These are phyloP conservation scores for Sinonovacula constricta DNA, from an alignment of 1,140 invertebrate species.

Conservation along the genomic window DNA sequence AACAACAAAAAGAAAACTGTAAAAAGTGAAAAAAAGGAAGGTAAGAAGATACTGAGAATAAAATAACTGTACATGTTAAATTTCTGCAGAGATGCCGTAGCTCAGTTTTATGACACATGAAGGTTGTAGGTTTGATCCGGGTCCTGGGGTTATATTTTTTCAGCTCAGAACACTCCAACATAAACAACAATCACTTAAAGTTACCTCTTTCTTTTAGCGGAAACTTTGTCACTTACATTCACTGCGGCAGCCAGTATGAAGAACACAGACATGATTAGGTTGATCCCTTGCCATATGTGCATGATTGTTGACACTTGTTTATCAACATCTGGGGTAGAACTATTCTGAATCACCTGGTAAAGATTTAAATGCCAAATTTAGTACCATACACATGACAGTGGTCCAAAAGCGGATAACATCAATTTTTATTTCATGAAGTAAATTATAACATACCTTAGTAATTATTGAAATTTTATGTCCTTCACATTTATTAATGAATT, in stretches of 20 bases:
- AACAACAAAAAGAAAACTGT: no score
- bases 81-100: neutral
- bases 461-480: no score
- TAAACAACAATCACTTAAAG: neutral
- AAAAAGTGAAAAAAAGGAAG: no score
- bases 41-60: neutral
- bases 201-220: neutral
- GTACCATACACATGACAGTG: no score
- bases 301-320: conserved; percentile 27
- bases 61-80: neutral
- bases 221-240: conserved; percentile 59
- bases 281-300: conserved; percentile 60
- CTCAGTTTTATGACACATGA: neutral
- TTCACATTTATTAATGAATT: no score
- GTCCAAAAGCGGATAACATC: no score
- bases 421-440: no score
- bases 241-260: conserved; percentile 60
- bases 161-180: neutral
- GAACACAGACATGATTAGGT: conserved; percentile 62
- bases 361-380: no score
- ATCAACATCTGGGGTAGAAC: no score
- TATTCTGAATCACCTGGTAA: no score
- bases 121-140: neutral
- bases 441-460: no score
- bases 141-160: neutral